A percentile compares a stretch with the other conserved stretches of the same genome.
phyloP scores from a whole-genome alignment of 2,888 invertebrate genomes.

The Selenia dentaria region DNA sequence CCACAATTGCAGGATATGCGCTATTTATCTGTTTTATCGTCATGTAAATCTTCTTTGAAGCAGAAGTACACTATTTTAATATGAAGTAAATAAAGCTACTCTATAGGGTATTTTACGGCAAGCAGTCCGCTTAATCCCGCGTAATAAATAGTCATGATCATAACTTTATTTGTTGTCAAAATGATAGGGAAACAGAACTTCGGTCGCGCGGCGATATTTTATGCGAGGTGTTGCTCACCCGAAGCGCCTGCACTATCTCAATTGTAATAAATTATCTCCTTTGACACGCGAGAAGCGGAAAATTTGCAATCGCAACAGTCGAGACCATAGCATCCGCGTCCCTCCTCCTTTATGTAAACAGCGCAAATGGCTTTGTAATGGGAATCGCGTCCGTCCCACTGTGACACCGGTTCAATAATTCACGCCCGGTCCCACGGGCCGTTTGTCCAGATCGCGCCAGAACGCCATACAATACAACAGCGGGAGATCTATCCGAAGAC shows the following conservation, averaged over 20 bases:
- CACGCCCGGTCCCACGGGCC: constrained; percentile 72
- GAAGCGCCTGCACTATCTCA: constrained; percentile 72
- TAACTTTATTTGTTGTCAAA: constrained; percentile 68
- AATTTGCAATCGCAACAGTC: constrained; percentile 72
- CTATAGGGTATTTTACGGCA: constrained; percentile 41
- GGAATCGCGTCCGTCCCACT: constrained; percentile 67
- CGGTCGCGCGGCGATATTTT: constrained; percentile 61
- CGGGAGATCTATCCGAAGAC: constrained; percentile 76
- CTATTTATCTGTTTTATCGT: constrained; percentile 12
- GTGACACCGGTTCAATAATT: constrained; percentile 73
- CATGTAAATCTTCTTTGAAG: constrained; percentile 15
- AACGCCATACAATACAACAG: constrained; percentile 74
- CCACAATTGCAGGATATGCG: constrained; percentile 8
- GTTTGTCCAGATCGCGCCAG: constrained; percentile 76
- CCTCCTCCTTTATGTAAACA: constrained; percentile 74
- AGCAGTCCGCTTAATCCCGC: constrained; percentile 50
- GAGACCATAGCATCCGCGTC: constrained; percentile 54
- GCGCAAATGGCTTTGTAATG: constrained; percentile 77
- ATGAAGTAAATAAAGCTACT: constrained; percentile 29
- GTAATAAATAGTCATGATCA: constrained; percentile 66
- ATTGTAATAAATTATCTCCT: constrained; percentile 77
- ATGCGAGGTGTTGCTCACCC: constrained; percentile 64
- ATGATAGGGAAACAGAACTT: constrained; percentile 58
- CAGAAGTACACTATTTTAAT: constrained; percentile 20
- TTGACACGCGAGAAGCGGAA: constrained; percentile 76